These are phyloP conservation scores for Lacerta viridis DNA, from an alignment of 2,797 vertebrate genomes.

Conservation along the genomic window DNA sequence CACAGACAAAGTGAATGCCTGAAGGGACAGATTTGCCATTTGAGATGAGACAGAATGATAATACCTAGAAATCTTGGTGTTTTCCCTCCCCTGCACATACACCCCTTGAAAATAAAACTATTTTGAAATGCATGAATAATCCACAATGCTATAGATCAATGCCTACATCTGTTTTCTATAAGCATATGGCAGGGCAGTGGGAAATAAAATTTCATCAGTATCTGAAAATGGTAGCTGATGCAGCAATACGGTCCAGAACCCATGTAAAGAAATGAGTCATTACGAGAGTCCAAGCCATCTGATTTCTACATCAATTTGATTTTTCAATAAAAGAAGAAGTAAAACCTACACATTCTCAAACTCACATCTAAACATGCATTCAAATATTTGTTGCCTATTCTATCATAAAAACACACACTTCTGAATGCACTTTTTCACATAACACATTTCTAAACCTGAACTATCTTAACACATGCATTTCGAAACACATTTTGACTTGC, in stretches of 20 bases:
- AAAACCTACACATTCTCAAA: neutral
- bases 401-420: neutral
- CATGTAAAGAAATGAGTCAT: neutral
- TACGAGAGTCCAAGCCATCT: neutral
- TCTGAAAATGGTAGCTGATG: neutral
- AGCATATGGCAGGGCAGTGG: neutral
- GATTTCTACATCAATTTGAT: neutral
- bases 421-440: neutral
- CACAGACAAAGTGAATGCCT: conserved; percentile 9
- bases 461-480: neutral
- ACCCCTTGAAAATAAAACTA: neutral
- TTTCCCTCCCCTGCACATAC: neutral
- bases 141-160: neutral
- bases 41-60: conserved; percentile 1
- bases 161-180: neutral
- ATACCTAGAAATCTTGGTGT: neutral
- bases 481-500: neutral
- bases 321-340: neutral
- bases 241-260: neutral
- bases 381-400: too few species aligned
- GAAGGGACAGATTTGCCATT: neutral
- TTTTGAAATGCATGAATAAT: neutral
- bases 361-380: neutral
- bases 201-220: neutral
- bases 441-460: neutral